Conservation (phyloP, 2,797 vertebrate species). For the Atherinosoma microstoma region DNA sequence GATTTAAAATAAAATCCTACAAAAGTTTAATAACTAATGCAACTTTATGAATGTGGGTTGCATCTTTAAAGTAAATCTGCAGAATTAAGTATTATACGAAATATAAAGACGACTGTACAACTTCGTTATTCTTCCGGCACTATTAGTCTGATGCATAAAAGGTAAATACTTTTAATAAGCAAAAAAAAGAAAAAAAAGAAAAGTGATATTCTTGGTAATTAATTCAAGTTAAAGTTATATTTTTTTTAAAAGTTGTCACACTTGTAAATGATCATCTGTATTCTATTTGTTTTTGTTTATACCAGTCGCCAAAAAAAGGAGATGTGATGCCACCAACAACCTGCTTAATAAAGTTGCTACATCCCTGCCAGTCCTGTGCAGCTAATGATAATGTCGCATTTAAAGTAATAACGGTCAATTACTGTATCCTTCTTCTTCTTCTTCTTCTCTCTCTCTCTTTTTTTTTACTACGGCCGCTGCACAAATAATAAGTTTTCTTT, state of each 20-base stretch:
- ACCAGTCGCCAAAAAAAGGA: neutral
- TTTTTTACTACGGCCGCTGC: conserved; percentile 61
- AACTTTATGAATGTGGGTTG: neutral
- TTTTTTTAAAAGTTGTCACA: neutral
- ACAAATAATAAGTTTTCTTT: conserved; percentile 92
- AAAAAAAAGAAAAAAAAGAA: neutral
- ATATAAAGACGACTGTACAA: neutral
- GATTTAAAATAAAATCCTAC: neutral
- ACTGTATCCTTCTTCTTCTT: conserved; percentile 42
- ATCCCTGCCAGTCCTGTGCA: conserved; percentile 14
- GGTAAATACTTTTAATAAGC: neutral
- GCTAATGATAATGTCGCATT: conserved; percentile 62
- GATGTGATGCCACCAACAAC: conserved; percentile 12
- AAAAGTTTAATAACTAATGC: neutral
- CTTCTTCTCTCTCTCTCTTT: too few relatives aligned
- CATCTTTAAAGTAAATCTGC: neutral
- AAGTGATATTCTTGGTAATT: neutral
- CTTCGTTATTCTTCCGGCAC: conserved; percentile 14
- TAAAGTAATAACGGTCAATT: conserved; percentile 68
- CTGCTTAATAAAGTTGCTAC: conserved; percentile 64
- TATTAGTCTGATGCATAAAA: neutral
- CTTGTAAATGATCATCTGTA: neutral
- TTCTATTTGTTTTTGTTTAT: conserved; percentile 55
- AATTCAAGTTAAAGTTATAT: neutral
- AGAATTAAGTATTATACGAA: neutral